phyloP scores from a whole-genome alignment of 2,797 vertebrate genomes.

The Tapera naevia region DNA sequence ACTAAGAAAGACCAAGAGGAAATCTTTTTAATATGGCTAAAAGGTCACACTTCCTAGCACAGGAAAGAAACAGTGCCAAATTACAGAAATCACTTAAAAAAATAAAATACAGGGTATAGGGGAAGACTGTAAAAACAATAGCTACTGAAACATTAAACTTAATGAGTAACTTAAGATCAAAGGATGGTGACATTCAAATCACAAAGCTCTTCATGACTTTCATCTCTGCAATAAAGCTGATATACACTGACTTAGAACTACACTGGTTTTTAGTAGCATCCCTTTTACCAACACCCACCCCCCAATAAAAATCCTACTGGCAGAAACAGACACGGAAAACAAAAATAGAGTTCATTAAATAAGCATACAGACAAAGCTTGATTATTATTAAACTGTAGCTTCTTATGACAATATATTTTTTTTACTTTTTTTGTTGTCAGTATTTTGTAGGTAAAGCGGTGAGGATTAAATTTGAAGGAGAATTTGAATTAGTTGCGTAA shows the following conservation, averaged over 20 bases:
- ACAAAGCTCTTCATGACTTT: slow-evolving; percentile 53
- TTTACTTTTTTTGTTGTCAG: neutral
- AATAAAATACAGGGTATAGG: neutral
- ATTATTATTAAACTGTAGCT: neutral
- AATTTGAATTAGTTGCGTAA: neutral
- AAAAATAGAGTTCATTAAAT: neutral
- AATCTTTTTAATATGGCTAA: slow-evolving; percentile 70
- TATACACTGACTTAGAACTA: slow-evolving; percentile 8
- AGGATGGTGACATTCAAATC: slow-evolving; percentile 49
- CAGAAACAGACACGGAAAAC: neutral
- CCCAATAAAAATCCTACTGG: neutral
- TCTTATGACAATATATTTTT: neutral
- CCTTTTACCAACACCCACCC: neutral
- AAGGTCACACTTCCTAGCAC: slow-evolving; percentile 81
- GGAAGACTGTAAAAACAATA: slow-evolving; percentile 30
- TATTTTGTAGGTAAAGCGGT: neutral
- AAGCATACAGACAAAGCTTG: neutral
- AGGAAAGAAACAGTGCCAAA: slow-evolving; percentile 78
- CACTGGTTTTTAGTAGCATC: neutral
- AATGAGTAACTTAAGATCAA: slow-evolving; percentile 63
- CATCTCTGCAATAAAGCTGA: slow-evolving; percentile 41
- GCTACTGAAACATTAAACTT: slow-evolving; percentile 30
- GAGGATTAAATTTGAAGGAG: neutral
- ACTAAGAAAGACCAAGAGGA: slow-evolving; percentile 61
- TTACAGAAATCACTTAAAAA: neutral